Conservation (phyloP, 2,113 vertebrate genomes). For the Anguilla japonica region DNA sequence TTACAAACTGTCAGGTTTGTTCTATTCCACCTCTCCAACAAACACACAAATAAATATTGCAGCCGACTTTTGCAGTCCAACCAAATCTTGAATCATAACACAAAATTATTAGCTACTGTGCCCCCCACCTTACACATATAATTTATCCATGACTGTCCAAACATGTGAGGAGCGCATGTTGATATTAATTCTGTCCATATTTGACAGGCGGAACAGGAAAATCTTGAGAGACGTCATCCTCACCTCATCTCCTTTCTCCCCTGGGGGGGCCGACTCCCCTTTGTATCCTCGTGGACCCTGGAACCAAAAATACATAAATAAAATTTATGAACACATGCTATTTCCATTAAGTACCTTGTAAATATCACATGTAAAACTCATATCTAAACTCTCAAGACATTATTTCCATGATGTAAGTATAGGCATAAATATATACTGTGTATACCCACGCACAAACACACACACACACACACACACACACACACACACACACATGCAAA, state of each 20-base stretch:
- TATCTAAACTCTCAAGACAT: not conserved
- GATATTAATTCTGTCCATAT: too few relatives aligned
- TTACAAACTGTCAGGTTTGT: not conserved
- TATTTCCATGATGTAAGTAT: not conserved
- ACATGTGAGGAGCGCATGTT: too few relatives aligned
- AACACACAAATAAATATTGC: not conserved
- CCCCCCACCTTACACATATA: too few relatives aligned
- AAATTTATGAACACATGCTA: not conserved
- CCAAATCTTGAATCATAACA: not conserved
- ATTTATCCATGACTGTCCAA: too few relatives aligned
- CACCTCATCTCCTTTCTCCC: constrained; percentile 79
- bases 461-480: not conserved
- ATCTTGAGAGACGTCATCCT: constrained; percentile 26
- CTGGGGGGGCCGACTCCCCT: constrained; percentile 67
- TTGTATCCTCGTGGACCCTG: constrained; percentile 76
- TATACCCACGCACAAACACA: not conserved
- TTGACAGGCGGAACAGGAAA: not conserved
- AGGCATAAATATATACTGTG: too few relatives aligned
- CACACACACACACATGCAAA: not conserved
- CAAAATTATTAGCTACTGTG: too few relatives aligned
- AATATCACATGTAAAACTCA: not conserved
- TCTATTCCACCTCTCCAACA: not conserved
- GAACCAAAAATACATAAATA: not conserved
- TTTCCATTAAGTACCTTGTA: not conserved
- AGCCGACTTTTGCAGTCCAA: too few relatives aligned